phyloP scores from a whole-genome alignment of 2,797 vertebrate species.

The Poeciliopsis infans region DNA sequence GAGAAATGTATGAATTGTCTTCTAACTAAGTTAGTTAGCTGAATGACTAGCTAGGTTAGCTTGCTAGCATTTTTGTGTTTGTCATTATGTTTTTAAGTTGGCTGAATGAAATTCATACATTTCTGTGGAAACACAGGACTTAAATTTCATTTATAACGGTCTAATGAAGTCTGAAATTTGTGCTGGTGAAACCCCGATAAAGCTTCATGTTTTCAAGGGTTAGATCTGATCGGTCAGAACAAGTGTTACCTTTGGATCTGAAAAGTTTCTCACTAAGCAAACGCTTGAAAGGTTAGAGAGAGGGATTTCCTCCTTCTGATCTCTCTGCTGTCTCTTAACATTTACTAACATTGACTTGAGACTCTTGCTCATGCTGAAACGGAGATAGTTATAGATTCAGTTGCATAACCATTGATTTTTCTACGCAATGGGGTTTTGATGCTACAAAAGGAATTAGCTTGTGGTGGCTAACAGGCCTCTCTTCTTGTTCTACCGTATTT shows the following conservation, averaged over 20 bases:
- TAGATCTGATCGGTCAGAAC: not conserved
- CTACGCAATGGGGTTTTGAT: not conserved
- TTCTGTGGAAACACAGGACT: too few relatives aligned
- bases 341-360: not conserved
- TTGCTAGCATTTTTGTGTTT: too few relatives aligned
- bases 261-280: not conserved
- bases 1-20: too few relatives aligned
- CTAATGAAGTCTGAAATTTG: too few relatives aligned
- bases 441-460: not conserved
- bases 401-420: not conserved
- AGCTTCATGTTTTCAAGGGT: too few relatives aligned
- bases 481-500: not conserved
- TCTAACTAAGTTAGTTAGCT: too few relatives aligned
- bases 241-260: not conserved
- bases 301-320: not conserved
- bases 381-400: not conserved
- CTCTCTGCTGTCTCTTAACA: not conserved
- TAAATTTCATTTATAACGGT: too few relatives aligned
- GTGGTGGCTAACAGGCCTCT: not conserved
- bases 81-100: too few relatives aligned
- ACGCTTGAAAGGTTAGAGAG: constrained; percentile 19
- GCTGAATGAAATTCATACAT: too few relatives aligned
- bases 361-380: constrained; percentile 1
- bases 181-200: too few relatives aligned
- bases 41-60: too few relatives aligned